Conservation (phyloP, 2,888 invertebrate genomes). For the Limulus polyphemus region DNA sequence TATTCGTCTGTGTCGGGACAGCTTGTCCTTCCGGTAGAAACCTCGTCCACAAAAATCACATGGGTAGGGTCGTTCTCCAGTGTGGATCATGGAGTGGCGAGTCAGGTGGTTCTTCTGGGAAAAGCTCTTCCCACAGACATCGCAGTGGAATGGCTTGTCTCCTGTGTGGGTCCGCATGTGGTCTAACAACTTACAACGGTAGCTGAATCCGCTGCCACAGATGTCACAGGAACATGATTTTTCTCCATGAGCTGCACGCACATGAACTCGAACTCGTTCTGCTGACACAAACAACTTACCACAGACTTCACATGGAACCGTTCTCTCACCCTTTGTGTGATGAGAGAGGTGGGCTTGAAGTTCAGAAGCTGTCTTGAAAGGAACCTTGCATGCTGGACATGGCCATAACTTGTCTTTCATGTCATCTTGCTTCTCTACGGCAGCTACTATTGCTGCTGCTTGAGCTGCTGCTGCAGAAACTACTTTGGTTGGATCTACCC, state of each 20-base stretch:
- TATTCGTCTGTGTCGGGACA: conserved; percentile 26
- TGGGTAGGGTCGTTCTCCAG: conserved; percentile 29
- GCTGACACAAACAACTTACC: conserved; percentile 28
- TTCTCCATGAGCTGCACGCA: conserved; percentile 28
- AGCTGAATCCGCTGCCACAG: conserved; percentile 29
- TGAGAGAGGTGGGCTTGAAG: conserved; percentile 27
- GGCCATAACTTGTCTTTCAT: conserved; percentile 24
- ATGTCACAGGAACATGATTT: conserved; percentile 29
- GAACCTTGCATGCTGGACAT: conserved; percentile 29
- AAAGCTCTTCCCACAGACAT: conserved; percentile 28
- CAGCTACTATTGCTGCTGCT: conserved; percentile 7
- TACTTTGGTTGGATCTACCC: conserved; percentile 19
- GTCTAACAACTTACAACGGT: conserved; percentile 28
- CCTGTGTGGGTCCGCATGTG: conserved; percentile 30
- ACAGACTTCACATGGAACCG: conserved; percentile 29
- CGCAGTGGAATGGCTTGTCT: conserved; percentile 29
- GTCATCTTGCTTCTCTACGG: conserved; percentile 5
- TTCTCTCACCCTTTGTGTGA: conserved; percentile 28
- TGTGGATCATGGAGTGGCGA: conserved; percentile 29
- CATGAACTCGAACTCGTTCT: conserved; percentile 28
- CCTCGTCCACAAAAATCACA: conserved; percentile 29
- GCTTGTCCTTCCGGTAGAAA: conserved; percentile 29
- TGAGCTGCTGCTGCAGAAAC: conserved; percentile 17
- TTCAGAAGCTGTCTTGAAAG: conserved; percentile 28
- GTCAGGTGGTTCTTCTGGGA: conserved; percentile 30